Base-by-base conservation (phyloP, 2,113 vertebrate species). In the Nothocercus nigrocapillus region DNA sequence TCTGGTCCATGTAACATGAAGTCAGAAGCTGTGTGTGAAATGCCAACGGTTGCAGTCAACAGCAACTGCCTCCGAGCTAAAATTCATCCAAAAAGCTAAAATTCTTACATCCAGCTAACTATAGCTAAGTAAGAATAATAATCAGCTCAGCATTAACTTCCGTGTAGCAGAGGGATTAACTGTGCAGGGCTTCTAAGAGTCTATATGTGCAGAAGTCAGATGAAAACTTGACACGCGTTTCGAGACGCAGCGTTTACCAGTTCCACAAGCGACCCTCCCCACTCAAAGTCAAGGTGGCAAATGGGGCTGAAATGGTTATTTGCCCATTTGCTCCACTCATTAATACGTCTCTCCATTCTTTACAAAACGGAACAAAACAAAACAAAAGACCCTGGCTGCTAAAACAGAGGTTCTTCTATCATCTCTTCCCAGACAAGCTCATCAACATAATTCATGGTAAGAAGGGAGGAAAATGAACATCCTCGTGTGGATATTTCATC, bases 381-480 rank as follows among this genome's bases (percentile, higher is more conserved):
- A 89, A 62, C 9, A 70, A 84, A 28, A 59, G 84, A 38, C 68
- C 19, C 84, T 40, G 56, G 62, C 64, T 51, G 54, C 59, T 80
- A 61, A 86, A 81, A 61, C 80, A 66, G 82, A 84, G 40, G 76
- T 73, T 34, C 69, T 59, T 40, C 92, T 92, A 82, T 89, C 81
- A 56, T 82, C 58, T 70, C 87, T 83, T 85, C 89, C 64, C 79
- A 90, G 75, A 77, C 84, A 90, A 27, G 47, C 93, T 88, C 72
- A 95, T 83, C 78, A 97, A 64, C 93, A 95, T 59, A 76, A 97
- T 96, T 96, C 95, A 94, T 94, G 49, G 91, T 56, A 94, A 85
- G 74, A 68, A 82, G 78, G 56, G 47, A 87, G 88, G 88, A 51
- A 88, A 91, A 80, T 36, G 75, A 82, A 62, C 90, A 90, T 85